Evolutionary conservation across 2,113 vertebrate species (phyloP), one percentile per base, ranked within the genome.

Genomic region (Ramphastos sulfuratus): DNA sequence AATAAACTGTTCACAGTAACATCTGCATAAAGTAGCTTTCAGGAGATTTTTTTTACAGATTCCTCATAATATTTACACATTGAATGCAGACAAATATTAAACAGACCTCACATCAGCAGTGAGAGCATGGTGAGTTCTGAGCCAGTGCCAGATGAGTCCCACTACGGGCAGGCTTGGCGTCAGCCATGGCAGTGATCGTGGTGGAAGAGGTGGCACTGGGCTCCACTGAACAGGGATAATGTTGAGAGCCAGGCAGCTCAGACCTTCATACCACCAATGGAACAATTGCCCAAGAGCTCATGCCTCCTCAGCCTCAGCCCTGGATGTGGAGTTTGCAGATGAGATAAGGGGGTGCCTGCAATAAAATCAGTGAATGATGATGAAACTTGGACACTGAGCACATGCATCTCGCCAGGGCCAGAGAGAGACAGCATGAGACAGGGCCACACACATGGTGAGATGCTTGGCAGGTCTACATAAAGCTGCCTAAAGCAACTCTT

Each of bases 161-260:
- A 4, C 64, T 42, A 42, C 0, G 2, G 69, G 44, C 71, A 82
- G 78, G 79, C 63, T 86, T 0, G 0, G 78, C 1, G 0, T 58
- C 2, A 0, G 55, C 37, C 0, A 0, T 35, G 31, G 59, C 66
- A 85, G 54, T 0, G 0, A 44, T 33, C 52, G 33, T 0, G 0
- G 31, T 18, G 35, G 54, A 28, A 65, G 33, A 90, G 44, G 28
- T 27, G 35, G 44, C 33, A 63, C 33, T 2, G 12, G 85, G 37
- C 27, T 64, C 56, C 5, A 3, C 52, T 21, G 28, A 59, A 8
- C 46, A 31, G 28, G 13, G 67, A 5, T 23, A 35, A 19, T 66
- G 21, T 55, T 66, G 85, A 55, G 18, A 71, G 33, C 24, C 87
- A 82, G 35, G 46, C 56, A 55, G 6, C 13, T 82, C 56, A 55